Evolutionary conservation across 2,113 vertebrate species (phyloP), one percentile per base, ranked within the genome.

Genomic region (Polypterus senegalus): DNA sequence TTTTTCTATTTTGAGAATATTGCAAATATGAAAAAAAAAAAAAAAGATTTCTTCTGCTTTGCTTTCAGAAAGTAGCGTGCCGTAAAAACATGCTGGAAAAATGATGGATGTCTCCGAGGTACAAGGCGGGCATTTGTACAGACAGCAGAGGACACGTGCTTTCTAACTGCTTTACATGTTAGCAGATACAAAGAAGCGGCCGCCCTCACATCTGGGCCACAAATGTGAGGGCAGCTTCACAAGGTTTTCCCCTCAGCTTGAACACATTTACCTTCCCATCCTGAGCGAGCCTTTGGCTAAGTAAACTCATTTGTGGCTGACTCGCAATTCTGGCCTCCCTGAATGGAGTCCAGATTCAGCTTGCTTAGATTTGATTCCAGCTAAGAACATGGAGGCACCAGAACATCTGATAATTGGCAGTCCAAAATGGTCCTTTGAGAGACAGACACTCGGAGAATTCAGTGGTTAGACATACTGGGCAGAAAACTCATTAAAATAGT

Each of bases 231-330:
- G 67, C 44, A 63, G 58, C 63, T 49, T 70, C 45, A 65, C 58
- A 68, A 63, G 70, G 58, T 61, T 72, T 65, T 63, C 75, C 67
- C 69, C 27, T 27, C 73, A 77, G 65, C 63, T 72, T 76, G 66
- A 73, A 77, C 60, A 69, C 54, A 77, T 79, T 75, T 77, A 69
- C 67, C 61, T 65, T 65, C 58, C 65, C 54, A 63, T 9, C 43
- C 54, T 65, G 57, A 43, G 49, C 65, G 62, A 65, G 65, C 67
- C 71, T 11, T 49, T 57, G 66, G 63, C 65, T 58, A 61, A 62
- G 63, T 65, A 67, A 74, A 73, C 63, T 68, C 44, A 69, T 60
- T 65, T 67, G 56, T 65, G 68, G 68, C 61, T 73, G 66, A 74
- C 71, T 68, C 66, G 61, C 47, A 61, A 70, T 70, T 70, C 63